These are phyloP conservation scores for Hemitrygon akajei DNA, from an alignment of 2,797 vertebrate genomes.

Conservation along the genomic window DNA sequence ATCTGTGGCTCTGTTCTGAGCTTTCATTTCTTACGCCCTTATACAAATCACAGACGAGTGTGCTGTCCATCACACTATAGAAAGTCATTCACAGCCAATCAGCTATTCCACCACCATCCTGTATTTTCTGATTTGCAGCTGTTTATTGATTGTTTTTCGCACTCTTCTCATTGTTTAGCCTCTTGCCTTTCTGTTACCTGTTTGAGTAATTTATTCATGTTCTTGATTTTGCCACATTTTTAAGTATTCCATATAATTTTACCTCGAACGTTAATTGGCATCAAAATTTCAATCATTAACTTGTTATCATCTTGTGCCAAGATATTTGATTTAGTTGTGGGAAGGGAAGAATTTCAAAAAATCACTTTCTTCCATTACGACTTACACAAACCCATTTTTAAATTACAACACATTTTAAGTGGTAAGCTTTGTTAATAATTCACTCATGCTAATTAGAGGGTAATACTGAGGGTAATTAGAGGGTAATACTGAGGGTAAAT, in stretches of 20 bases:
- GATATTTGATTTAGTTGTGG: neutral
- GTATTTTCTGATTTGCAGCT: neutral
- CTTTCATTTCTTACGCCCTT: constrained; percentile 11
- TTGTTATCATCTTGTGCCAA: neutral
- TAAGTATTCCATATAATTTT: neutral
- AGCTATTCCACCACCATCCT: neutral
- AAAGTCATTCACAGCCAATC: constrained; percentile 17
- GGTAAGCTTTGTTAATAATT: neutral
- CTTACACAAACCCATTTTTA: neutral
- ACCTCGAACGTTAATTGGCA: neutral
- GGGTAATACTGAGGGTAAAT: neutral
- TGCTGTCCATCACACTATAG: neutral
- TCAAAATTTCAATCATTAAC: neutral
- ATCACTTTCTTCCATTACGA: no score
- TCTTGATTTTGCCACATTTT: neutral
- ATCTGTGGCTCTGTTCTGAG: neutral
- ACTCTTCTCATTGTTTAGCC: neutral
- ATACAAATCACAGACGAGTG: constrained; percentile 10
- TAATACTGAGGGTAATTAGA: neutral
- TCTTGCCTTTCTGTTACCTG: neutral
- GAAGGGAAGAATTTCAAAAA: neutral
- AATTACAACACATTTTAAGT: neutral
- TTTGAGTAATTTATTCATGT: neutral
- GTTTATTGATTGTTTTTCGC: neutral
- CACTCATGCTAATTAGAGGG: no score